Conservation (phyloP, 1,140 invertebrate genomes). For the Aphaenogaster ashmeadi region DNA sequence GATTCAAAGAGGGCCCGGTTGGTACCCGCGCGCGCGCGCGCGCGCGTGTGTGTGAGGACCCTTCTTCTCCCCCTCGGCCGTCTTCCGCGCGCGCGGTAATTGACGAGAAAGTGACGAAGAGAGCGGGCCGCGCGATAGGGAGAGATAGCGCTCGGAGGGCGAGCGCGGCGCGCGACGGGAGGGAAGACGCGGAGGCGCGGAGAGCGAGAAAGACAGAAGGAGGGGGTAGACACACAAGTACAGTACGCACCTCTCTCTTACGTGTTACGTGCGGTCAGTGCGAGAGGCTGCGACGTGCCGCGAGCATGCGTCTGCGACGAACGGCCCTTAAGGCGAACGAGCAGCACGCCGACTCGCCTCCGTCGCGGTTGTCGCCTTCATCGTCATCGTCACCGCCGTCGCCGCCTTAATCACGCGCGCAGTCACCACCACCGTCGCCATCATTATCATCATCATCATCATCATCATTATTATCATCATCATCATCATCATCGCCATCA, state of each 20-base stretch:
- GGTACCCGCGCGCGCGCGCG: constrained; percentile 30
- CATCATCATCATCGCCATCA: not conserved
- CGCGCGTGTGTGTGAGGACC: constrained; percentile 36
- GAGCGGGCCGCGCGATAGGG: constrained; percentile 25
- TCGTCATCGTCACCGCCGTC: constrained; percentile 5
- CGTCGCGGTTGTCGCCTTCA: constrained; percentile 44
- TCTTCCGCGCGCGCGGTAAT: constrained; percentile 49
- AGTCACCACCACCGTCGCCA: not conserved
- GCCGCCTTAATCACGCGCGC: constrained; percentile 55
- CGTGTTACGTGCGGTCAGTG: constrained; percentile 79
- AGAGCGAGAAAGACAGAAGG: constrained; percentile 56
- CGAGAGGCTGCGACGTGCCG: constrained; percentile 77
- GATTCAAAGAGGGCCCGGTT: constrained; percentile 68
- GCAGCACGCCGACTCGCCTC: constrained; percentile 73
- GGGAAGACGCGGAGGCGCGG: constrained; percentile 12
- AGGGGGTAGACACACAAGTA: constrained; percentile 68
- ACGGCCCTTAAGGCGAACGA: constrained; percentile 75
- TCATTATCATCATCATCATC: not conserved
- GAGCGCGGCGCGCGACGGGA: constrained; percentile 16
- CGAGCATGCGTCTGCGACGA: constrained; percentile 77
- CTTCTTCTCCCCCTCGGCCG: constrained; percentile 19
- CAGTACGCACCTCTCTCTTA: constrained; percentile 76
- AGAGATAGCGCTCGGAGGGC: constrained; percentile 30
- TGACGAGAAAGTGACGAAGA: constrained; percentile 54
- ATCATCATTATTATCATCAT: too few species aligned